A percentile compares a stretch with the other conserved stretches of the same genome.
These are phyloP conservation scores for Arrhamphus sclerolepis DNA, from an alignment of 2,797 vertebrate genomes.

Conservation along the genomic window DNA sequence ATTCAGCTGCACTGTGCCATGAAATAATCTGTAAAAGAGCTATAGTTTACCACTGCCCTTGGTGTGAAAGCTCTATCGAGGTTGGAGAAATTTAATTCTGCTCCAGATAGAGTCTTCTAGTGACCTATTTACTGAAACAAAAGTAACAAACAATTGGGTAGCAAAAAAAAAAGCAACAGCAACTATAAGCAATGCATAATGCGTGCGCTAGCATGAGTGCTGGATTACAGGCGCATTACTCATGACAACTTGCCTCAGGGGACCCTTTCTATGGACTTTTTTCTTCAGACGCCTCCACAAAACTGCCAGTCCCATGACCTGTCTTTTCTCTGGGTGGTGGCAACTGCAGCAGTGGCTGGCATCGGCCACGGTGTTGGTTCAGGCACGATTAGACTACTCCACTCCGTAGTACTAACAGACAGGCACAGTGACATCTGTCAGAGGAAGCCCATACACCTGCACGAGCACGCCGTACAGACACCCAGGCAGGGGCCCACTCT, in stretches of 20 bases:
- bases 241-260: constrained; percentile 62
- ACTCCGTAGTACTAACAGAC: constrained; percentile 70
- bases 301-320: constrained; percentile 64
- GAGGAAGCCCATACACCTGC: constrained; percentile 67
- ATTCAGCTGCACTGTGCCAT: constrained; percentile 57
- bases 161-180: constrained; percentile 51
- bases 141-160: constrained; percentile 61
- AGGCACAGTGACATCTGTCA: constrained; percentile 72
- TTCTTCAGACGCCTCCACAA: constrained; percentile 46
- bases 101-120: constrained; percentile 71
- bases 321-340: constrained; percentile 54
- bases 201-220: constrained; percentile 55
- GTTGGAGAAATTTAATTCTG: constrained; percentile 70
- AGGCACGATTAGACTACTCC: constrained; percentile 48
- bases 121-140: constrained; percentile 74
- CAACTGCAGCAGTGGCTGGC: constrained; percentile 44
- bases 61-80: constrained; percentile 64
- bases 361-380: constrained; percentile 45
- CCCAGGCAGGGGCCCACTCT: constrained; percentile 63
- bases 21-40: constrained; percentile 53
- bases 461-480: constrained; percentile 65
- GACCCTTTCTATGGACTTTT: constrained; percentile 52
- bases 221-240: constrained; percentile 66
- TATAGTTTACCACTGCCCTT: constrained; percentile 50
- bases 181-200: constrained; percentile 62